Evolutionary conservation across 2,113 vertebrate genomes (phyloP), one percentile per base, ranked within the genome.

Genomic region (Poicephalus meyeri): DNA sequence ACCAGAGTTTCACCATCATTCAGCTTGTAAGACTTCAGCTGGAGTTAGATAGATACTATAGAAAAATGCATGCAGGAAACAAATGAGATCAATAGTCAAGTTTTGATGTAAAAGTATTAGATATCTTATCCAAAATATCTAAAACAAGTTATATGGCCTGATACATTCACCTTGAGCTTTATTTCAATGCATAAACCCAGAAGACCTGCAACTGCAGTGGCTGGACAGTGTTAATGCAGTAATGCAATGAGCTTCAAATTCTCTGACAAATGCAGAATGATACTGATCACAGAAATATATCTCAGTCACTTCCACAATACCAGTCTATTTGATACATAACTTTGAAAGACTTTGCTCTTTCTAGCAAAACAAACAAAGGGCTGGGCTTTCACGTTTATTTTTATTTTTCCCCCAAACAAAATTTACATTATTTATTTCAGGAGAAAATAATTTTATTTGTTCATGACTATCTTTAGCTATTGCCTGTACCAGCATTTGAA

Each of bases 401-500:
- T 13, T 23, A 25, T 3, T 2, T 9, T 13, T 20, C 2, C 11
- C 10, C 2, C 2, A 53, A 79, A 29, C 19, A 70, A 46, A 86
- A 88, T 39, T 13, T 31, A 18, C 0, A 0, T 9, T 10, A 2
- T 35, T 86, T 11, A 3, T 33, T 86, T 86, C 39, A 74, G 64
- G 4, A 26, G 9, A 58, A 64, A 64, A 6, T 23, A 35, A 26
- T 65, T 74, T n/a, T 24, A 44, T 55, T 55, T 1, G 4, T 17
- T 60, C 3, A 6, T 0, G 0, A 42, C 3, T 55, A 4, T 21
- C 33, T 68, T 69, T n/a, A 61, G 3, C 23, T 58, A 24, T 37
- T 78, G 5, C 31, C 29, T 77, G 46, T 39, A 42, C 13, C 12
- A 63, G 24, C 29, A 37, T 56, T 64, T 52, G 9, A 83, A 86